Conservation (phyloP, 2,888 invertebrate species). For the Drosophila atroscutellata region DNA sequence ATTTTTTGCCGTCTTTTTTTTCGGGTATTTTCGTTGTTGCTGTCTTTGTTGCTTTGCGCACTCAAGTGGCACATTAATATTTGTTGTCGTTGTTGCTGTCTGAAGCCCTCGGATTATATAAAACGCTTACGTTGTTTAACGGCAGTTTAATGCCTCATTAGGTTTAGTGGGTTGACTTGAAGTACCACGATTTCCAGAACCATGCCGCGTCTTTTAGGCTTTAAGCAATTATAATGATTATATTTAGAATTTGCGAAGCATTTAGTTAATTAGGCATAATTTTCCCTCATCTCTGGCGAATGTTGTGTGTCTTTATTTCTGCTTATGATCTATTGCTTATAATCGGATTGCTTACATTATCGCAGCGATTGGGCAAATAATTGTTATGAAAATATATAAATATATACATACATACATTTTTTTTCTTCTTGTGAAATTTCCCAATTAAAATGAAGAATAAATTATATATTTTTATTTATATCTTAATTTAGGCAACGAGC, state of each 20-base stretch:
- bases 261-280: slow-evolving; percentile 4
- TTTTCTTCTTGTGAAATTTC: not conserved
- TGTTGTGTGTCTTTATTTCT: not conserved
- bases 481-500: not conserved
- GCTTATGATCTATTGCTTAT: not conserved
- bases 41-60: slow-evolving; percentile 40
- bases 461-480: no score
- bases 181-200: slow-evolving; percentile 8
- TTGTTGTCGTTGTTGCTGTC: slow-evolving; percentile 41
- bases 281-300: not conserved
- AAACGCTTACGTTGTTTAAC: slow-evolving; percentile 62
- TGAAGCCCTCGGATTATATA: slow-evolving; percentile 51
- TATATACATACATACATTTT: not conserved
- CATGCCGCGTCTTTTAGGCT: slow-evolving; percentile 7
- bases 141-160: slow-evolving; percentile 66
- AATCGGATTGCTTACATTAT: not conserved
- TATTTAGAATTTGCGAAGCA: slow-evolving; percentile 23
- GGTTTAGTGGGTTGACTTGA: slow-evolving; percentile 38
- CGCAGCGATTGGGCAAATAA: not conserved
- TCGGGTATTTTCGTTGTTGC: not conserved
- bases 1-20: slow-evolving; percentile 45
- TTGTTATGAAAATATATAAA: not conserved
- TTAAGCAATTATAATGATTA: slow-evolving; percentile 1
- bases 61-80: slow-evolving; percentile 63
- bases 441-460: not conserved